A percentile compares a stretch with the other conserved stretches of the same genome.
Conservation (phyloP, 1,140 invertebrate genomes). For the Drosophila subobscura region DNA sequence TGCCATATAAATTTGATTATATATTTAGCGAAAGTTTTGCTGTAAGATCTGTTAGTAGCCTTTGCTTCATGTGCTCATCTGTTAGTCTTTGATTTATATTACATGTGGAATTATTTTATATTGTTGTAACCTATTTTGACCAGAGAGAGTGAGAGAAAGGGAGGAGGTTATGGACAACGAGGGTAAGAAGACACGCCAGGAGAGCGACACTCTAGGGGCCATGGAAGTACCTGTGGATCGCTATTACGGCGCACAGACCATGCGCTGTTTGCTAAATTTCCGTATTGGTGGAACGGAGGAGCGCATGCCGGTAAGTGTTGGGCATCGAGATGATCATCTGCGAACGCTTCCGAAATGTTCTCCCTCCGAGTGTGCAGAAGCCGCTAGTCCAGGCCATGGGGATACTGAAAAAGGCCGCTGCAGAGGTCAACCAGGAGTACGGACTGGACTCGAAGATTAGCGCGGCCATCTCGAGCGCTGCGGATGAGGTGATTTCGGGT, state of each 20-base stretch:
- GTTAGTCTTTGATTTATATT: no score
- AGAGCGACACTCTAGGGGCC: slow-evolving; percentile 96
- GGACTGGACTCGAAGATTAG: slow-evolving; percentile 95
- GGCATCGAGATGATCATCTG: background rate
- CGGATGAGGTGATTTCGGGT: slow-evolving; percentile 97
- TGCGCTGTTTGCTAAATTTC: slow-evolving; percentile 97
- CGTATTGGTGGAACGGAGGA: slow-evolving; percentile 97
- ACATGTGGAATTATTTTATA: no score
- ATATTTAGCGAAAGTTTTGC: no score
- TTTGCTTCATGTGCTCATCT: no score
- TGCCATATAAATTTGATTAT: no score
- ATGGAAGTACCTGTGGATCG: slow-evolving; percentile 95
- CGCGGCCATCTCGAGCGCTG: slow-evolving; percentile 94
- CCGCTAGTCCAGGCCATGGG: slow-evolving; percentile 97
- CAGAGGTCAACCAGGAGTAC: slow-evolving; percentile 96
- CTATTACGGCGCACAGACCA: slow-evolving; percentile 99
- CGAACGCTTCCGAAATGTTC: no score
- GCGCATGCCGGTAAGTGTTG: slow-evolving; percentile 92
- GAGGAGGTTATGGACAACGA: no score
- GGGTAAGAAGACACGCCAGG: slow-evolving; percentile 84
- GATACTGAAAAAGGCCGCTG: slow-evolving; percentile 98
- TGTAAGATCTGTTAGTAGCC: no score
- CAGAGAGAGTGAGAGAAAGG: no score
- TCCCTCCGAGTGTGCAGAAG: slow-evolving; percentile 84
- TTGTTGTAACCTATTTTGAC: no score